Evolutionary conservation across 1,140 invertebrate genomes (phyloP), one percentile per base, ranked within the genome.

Genomic region (Trachymyrmex septentrionalis): DNA sequence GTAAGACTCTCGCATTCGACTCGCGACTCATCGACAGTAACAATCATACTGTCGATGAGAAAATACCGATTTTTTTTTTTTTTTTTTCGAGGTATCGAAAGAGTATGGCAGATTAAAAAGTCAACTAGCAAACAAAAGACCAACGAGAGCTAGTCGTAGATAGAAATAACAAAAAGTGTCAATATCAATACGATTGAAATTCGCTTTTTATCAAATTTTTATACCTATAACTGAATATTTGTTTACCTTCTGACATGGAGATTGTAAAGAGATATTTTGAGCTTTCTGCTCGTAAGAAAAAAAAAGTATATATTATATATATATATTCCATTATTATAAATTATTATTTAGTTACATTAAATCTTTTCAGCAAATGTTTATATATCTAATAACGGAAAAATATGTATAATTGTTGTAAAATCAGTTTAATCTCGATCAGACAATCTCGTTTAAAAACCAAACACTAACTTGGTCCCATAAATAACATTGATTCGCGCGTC

Each of bases 131-230:
- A 61, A 73, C 55, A 84, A 84, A 84, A 84, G 69, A 64, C 14
- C 80, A 61, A 61, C n/a, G 38, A 38, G 38, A 82, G 48, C 24
- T 24, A 24, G 24, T 75, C 24, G 16, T 55, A 61, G 27, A 10
- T 27, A 61, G 38, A 48, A 69, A 84, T 61, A 75, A 61, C 57
- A 59, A 34, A 84, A 75, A 73, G 27, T 48, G 53, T 82, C 80
- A 73, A 73, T 82, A 84, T 61, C 69, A 63, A 84, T 48, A 48
- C n/a, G 55, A 24, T 48, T 50, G 80, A 75, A 84, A 71, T 61
- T 48, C 7, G 38, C 24, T 75, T 73, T 38, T 34, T 30, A 48
- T n/a, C 30, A 73, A 75, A 44, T 19, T 81, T 57, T 57, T 24
- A 44, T 44, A 44, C 30, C 57, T n/a, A 78, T 44, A 69, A 19